Evolutionary conservation across 1,140 invertebrate species (phyloP).

Genomic region (Zaprionus ornatus): DNA sequence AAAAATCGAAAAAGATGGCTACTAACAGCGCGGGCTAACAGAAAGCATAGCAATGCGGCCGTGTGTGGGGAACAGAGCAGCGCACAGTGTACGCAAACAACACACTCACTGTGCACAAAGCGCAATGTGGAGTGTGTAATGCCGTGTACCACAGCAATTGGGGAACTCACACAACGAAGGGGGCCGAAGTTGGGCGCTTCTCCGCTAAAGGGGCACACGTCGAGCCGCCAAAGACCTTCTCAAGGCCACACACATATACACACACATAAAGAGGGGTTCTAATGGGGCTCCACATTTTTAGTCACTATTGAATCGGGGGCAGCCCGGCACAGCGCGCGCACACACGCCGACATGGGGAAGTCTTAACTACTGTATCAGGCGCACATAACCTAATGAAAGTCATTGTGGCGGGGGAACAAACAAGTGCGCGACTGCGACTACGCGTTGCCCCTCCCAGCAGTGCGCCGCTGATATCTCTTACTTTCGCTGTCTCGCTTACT

Average conservation of each 20-base stretch:
- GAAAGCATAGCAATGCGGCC: slow-evolving; percentile 65
- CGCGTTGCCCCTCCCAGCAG: slow-evolving; percentile 26
- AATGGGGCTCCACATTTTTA: slow-evolving; percentile 52
- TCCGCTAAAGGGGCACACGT: slow-evolving; percentile 26
- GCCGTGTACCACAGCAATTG: slow-evolving; percentile 23
- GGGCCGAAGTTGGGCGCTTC: slow-evolving; percentile 46
- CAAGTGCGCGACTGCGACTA: slow-evolving; percentile 10
- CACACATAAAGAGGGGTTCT: not conserved
- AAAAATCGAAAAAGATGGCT: slow-evolving; percentile 83
- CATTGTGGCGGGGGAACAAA: not conserved
- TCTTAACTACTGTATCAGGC: slow-evolving; percentile 77
- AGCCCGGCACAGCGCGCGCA: slow-evolving; percentile 45
- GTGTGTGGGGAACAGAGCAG: slow-evolving; percentile 19
- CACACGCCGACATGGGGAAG: slow-evolving; percentile 83
- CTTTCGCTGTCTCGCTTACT: slow-evolving; percentile 34
- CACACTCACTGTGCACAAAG: not conserved
- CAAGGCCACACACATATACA: slow-evolving; percentile 47
- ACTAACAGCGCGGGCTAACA: slow-evolving; percentile 81
- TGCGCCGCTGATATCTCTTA: slow-evolving; percentile 21
- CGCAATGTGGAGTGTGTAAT: not conserved
- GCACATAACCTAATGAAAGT: slow-evolving; percentile 45
- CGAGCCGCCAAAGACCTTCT: slow-evolving; percentile 56
- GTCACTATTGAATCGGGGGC: slow-evolving; percentile 35
- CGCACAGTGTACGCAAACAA: not conserved
- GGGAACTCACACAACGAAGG: slow-evolving; percentile 24